These are phyloP conservation scores for Poeciliopsis retropinna DNA, from an alignment of 2,113 vertebrate genomes.

Conservation along the genomic window DNA sequence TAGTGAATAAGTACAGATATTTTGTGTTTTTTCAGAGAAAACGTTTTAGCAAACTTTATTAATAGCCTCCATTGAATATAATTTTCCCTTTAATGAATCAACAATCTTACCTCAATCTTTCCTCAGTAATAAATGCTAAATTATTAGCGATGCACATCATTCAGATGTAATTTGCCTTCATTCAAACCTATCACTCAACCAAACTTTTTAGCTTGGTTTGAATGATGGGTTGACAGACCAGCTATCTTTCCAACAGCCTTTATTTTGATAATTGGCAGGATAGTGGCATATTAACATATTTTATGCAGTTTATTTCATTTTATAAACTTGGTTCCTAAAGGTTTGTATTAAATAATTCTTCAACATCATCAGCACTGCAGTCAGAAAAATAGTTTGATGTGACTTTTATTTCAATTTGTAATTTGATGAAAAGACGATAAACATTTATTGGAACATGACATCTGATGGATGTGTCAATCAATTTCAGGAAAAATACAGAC, in stretches of 20 bases:
- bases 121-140: conserved; percentile 46
- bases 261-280: conserved; percentile 24
- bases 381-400: conserved; percentile 34
- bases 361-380: conserved; percentile 16
- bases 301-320: conserved; percentile 16
- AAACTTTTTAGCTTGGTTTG: conserved; percentile 25
- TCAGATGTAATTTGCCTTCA: neutral
- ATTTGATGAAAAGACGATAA: conserved; percentile 70
- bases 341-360: conserved; percentile 46
- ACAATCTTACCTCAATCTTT: conserved; percentile 22
- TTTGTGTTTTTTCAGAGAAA: neutral
- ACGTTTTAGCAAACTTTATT: conserved; percentile 15
- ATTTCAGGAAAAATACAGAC: conserved; percentile 48
- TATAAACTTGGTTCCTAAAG: conserved; percentile 35
- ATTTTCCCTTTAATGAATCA: conserved; percentile 15
- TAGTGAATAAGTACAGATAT: no score
- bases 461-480: conserved; percentile 73
- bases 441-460: conserved; percentile 70
- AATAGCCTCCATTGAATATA: conserved; percentile 8
- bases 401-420: conserved; percentile 74
- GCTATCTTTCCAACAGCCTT: conserved; percentile 3
- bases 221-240: conserved; percentile 43
- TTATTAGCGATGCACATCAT: conserved; percentile 17
- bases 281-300: conserved; percentile 17
- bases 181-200: no score